Evolutionary conservation across 2,888 invertebrate genomes (phyloP), one percentile per base, ranked within the genome.

Genomic region (Catonia carolina): DNA sequence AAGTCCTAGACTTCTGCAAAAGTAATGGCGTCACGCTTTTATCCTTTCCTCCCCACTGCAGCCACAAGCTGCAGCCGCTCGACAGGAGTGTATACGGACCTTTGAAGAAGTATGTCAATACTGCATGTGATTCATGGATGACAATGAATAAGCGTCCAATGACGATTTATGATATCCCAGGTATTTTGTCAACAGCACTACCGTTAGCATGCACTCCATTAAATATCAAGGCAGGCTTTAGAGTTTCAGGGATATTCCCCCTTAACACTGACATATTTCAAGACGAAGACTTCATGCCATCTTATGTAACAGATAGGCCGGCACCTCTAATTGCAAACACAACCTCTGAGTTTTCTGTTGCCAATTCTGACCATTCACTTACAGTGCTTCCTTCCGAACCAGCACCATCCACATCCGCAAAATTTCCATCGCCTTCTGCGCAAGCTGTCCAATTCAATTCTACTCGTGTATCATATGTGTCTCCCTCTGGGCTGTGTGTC

Each of bases 31-130:
- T 61, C 10, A 53, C 50, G n/a, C 23, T 61, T 14, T 17, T 59
- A 8, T 56, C 58, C 10, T 59, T 61, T 36, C 57, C 56, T 8
- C 58, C 58, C 10, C 60, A 58, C 39, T 52, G 52, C 35, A 56
- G 36, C 41, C 60, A 58, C 33, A 36, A 49, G 10, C 31, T 59
- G 18, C 59, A 59, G 36, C 59, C 59, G 12, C 53, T 59, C 20
- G 60, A 61, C 47, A 31, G 58, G 5, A 53, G 55, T 15, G 59
- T 58, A 22, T 58, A 12, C 18, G 56, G 51, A 10, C 56, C 50
- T 7, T 18, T 51, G n/a, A 56, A 56, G 33, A 56, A 51, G 15
- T 53, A 52, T 20, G 20, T 52, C 2, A 56, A 56, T 17, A 18
- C 52, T 2, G 56, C 56, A 22, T 49, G 49, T 31, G 51, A 51